Evolutionary conservation across 2,888 invertebrate species (phyloP), one percentile per base, ranked within the genome.

Genomic region (Lochmaea capreae): DNA sequence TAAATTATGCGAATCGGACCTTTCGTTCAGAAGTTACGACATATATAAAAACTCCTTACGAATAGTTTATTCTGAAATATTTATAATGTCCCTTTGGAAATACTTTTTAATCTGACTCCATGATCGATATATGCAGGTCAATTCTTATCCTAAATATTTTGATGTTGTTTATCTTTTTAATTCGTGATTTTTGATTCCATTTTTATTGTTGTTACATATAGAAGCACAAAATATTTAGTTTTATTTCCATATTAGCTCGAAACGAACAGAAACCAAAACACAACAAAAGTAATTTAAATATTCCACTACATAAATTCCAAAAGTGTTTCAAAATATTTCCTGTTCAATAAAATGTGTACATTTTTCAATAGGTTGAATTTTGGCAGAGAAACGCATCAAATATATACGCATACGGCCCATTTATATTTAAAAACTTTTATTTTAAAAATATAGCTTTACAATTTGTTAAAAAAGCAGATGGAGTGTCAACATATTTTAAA

Each of bases 361-460:
- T 80, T 79, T 82, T 79, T 79, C 79, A 77, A 79, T 79, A 77
- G 77, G 76, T 77, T 79, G 78, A 79, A 73, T 74, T 81, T 79
- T 73, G 73, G 75, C 76, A 73, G 73, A 78, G 73, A 75, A 79
- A 81, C 79, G 79, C 78, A 81, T 73, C 76, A 77, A 77, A 82
- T 77, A 81, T 78, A 82, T 79, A 81, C 81, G 81, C 84, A 85
- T 81, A 85, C 84, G 86, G 82, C 73, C 83, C 86, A 85, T 86
- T 86, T 85, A 83, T 84, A 84, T 85, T 84, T 84, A 82, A 84
- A 85, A 86, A 74, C 78, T 84, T 86, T 85, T 84, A 86, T 86
- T 83, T 80, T 83, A 79, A 82, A 85, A 82, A 84, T 84, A 84
- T 81, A 79, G 81, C 81, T 77, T 78, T 76, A 80, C 80, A 83